Base-by-base conservation (phyloP, 2,888 invertebrate genomes). In the Euplexia lucipara region DNA sequence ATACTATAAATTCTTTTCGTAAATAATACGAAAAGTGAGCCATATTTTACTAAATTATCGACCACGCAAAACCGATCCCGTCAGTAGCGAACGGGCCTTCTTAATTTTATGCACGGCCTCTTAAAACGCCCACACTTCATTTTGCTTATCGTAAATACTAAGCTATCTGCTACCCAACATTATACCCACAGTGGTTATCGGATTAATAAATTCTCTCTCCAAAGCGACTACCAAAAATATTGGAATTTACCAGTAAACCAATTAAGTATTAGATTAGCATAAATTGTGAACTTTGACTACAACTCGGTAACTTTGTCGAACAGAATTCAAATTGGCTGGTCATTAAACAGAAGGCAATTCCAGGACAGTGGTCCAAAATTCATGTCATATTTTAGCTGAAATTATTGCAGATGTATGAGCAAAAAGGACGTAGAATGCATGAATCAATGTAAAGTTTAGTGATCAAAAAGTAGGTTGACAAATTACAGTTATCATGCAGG, bases 201-300 rank as follows among this genome's bases (percentile, higher is more conserved):
- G n/a, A n/a, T 4, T 37, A 44, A 48, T n/a, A n/a, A 42, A 30
- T 37, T 51, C 7, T 3, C 8, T 12, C 41, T 20, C n/a, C 35
- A 54, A 42, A 34, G 12, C 2, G 8, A 16, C 45, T 18, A 44
- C 47, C 20, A 61, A 42, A 61, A 70, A 75, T 74, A 62, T 75
- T n/a, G 41, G 2, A 51, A 59, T 35, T 61, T 56, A 26, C 6
- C 37, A 26, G 51, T 48, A 56, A 74, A 70, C 37, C 37, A 75
- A 64, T 70, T 49, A 60, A 63, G 20, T 58, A 37, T 44, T 39
- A 56, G 35, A 41, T 70, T 59, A 56, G 22, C 61, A 75, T 75
- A 75, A 53, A 75, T 75, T 75, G 10, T 54, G 16, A 62, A 75
- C 65, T 75, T 70, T 75, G 39, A 14, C 42, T 35, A 16, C 5